Base-by-base conservation (phyloP, 1,140 invertebrate genomes). In the Drosophila triauraria region DNA sequence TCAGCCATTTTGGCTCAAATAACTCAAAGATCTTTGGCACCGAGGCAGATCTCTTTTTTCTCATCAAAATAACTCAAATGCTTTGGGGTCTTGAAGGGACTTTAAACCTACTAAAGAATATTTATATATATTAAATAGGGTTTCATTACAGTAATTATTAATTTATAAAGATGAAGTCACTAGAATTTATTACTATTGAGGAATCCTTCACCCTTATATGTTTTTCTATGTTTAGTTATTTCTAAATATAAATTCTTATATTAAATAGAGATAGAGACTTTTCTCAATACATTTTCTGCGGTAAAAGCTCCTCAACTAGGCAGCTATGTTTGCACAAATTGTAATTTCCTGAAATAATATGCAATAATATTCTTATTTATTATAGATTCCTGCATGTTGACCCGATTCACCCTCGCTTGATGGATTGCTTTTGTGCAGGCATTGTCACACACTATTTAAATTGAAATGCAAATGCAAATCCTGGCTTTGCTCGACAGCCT, bases 381-480 rank as follows among this genome's bases (percentile, higher is more conserved):
- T 32, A 23, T 13, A 32, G 6, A 32, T 64, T 42, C n/a, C 56
- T 17, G 25, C 6, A 15, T 60, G 58, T 13, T 17, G 62, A 64
- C 44, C 25, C 15, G 35, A 3, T 42, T 47, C 9, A 13, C 20
- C 30, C 23, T 25, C 23, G 20, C 30, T 50, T 42, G 53, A 48
- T 59, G 60, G 61, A 64, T 68, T 60, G 56, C 40, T 27, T n/a
- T 64, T 72, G 38, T 72, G 27, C 47, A n/a, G 30, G 51, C 57
- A 77, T 74, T 64, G 57, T 40, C 57, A 78, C 80, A 85, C 48
- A 63, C 47, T 64, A 74, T 80, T 64, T 78, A 75, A 85, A 81
- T 81, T 84, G 68, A 69, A 84, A 81, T 78, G 77, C 56, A 69
- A 84, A 81, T 78, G 77, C 56, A 62, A 74, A 82, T 81, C 56